Evolutionary conservation across 1,140 invertebrate species (phyloP), one percentile per base, ranked within the genome.

Genomic region (Psix sp.): DNA sequence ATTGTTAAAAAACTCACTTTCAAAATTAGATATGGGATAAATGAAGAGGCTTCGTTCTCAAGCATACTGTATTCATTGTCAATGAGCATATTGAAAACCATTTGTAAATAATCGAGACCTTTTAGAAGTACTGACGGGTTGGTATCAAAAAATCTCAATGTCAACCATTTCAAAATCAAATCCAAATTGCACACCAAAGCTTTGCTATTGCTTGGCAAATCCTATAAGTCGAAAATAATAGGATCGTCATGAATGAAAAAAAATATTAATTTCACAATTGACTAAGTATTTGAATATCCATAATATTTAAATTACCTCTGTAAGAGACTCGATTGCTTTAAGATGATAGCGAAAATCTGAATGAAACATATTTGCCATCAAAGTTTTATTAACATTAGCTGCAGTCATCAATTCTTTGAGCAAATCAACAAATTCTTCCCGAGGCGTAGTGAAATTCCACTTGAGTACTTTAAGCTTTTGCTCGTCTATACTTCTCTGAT

Each of bases 101-200:
- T 85, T 51, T 92, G 91, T 5, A 98, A 87, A 87, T 98, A 98
- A 74, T 99, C 97, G 42, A 99, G 87, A 36, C 94, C 95, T 90
- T 97, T 97, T 45, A 98, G 89, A 20, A 99, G 89, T 18, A 99
- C 97, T 16, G 96, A 97, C 13, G 98, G 97, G 89, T 99, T 99
- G 6, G 98, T 99, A 88, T 99, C 98, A 79, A 98, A 99, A 85
- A 99, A 99, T 68, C 97, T 89, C 10, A 99, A 83, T 0, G 97
- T 98, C 60, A 98, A 83, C 98, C 98, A 99, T 84, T 98, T 98
- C 7, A 99, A 88, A 57, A 99, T 93, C 31, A 99, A 87, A 89
- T 99, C 98, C 48, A 98, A 88, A 88, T 99, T 99, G 9, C 92
- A 92, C 18, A 96, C 91, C 14, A 97, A 89, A 3, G 95, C 94